A percentile compares a stretch with the other conserved stretches of the same genome.
Conservation (phyloP, 2,888 invertebrate genomes). For the Dexiosoma caninum region DNA sequence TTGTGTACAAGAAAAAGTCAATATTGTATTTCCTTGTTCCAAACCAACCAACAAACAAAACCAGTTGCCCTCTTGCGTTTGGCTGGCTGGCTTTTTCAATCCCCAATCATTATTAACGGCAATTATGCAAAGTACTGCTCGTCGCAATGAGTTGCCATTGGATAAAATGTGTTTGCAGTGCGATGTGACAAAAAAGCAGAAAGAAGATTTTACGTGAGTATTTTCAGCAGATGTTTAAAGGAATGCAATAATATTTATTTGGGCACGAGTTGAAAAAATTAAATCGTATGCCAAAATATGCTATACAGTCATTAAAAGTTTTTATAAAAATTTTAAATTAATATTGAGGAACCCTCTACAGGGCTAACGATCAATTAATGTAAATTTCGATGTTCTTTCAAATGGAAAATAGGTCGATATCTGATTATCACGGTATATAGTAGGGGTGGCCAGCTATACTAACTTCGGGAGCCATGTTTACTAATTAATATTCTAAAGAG, state of each 20-base stretch:
- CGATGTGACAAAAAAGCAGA: conserved; percentile 97
- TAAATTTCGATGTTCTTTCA: too few relatives aligned
- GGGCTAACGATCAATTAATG: too few relatives aligned
- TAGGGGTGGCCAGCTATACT: too few relatives aligned
- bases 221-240: not conserved
- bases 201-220: conserved; percentile 94
- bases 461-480: too few relatives aligned
- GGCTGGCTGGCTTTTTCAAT: conserved; percentile 99
- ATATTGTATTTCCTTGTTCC: conserved; percentile 32
- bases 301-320: too few relatives aligned
- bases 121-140: conserved; percentile 98
- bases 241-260: conserved; percentile 15
- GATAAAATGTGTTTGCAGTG: conserved; percentile 98
- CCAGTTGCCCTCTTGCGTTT: conserved; percentile 93
- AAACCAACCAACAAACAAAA: conserved; percentile 49
- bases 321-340: too few relatives aligned
- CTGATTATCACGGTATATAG: too few relatives aligned
- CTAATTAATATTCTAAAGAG: too few relatives aligned
- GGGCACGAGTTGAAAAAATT: too few relatives aligned
- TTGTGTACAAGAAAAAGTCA: conserved; percentile 8
- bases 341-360: too few relatives aligned
- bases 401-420: too few relatives aligned
- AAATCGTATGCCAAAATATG: too few relatives aligned
- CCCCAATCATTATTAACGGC: conserved; percentile 97
- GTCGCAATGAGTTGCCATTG: conserved; percentile 93